phyloP scores from a whole-genome alignment of 2,797 vertebrate genomes.

The Gorsachius magnificus region DNA sequence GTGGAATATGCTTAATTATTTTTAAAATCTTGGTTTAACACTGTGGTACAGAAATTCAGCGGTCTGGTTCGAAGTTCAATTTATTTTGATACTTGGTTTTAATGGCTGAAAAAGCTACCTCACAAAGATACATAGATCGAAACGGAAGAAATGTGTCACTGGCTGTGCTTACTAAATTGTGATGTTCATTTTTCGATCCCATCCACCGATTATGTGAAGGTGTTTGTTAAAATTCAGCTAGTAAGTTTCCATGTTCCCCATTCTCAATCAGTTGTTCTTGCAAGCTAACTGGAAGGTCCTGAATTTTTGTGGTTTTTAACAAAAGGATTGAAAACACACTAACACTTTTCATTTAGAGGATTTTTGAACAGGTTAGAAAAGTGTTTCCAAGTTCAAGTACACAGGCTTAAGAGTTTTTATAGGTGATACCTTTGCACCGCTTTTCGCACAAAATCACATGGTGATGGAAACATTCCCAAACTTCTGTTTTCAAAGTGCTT shows the following conservation, averaged over 20 bases:
- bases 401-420: neutral
- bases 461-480: neutral
- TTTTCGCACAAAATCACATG: neutral
- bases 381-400: neutral
- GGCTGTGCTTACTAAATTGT: neutral
- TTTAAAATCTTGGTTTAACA: neutral
- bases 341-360: neutral
- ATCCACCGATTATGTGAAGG: neutral
- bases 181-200: accelerated
- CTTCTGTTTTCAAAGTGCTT: neutral
- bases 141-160: neutral
- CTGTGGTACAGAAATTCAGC: neutral
- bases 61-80: neutral
- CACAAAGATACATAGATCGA: neutral
- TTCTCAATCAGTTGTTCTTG: neutral
- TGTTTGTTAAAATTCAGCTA: neutral
- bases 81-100: neutral
- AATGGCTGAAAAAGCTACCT: neutral
- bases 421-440: neutral
- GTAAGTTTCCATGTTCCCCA: neutral
- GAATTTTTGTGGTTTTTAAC: neutral
- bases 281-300: neutral
- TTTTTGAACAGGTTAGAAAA: neutral
- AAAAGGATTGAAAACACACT: neutral
- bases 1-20: neutral